Conservation (phyloP, 1,140 invertebrate genomes). For the Aricia agestis region DNA sequence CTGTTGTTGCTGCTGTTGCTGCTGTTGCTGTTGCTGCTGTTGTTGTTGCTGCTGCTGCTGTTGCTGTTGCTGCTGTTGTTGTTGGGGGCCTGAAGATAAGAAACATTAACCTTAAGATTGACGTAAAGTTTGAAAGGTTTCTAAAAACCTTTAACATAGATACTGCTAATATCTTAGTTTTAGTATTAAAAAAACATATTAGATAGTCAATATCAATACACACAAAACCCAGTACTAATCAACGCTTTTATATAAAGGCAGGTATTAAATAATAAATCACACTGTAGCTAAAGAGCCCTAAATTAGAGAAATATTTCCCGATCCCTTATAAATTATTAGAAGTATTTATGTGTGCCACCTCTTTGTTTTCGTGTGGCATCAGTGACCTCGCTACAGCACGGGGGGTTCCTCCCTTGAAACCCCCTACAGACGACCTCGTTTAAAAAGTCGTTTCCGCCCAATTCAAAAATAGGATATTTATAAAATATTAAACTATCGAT, state of each 20-base stretch:
- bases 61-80: constrained; percentile 67
- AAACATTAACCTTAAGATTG: too few species aligned
- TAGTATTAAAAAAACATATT: neutral
- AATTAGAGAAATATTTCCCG: neutral
- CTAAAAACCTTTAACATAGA: too few species aligned
- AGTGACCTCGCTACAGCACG: neutral
- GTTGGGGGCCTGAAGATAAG: constrained; percentile 48
- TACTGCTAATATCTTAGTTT: neutral
- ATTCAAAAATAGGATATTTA: neutral
- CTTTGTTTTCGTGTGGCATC: neutral
- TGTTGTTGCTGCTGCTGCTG: constrained; percentile 42
- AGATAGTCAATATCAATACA: neutral
- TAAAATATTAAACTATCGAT: neutral
- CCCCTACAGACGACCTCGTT: neutral
- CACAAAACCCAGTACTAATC: neutral
- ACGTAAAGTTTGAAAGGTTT: too few species aligned
- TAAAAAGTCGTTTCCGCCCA: neutral
- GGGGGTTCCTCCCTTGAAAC: neutral
- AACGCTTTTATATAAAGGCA: neutral
- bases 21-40: constrained; percentile 60
- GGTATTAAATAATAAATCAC: neutral
- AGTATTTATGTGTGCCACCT: neutral
- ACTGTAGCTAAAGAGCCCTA: neutral
- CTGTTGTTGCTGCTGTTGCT: constrained; percentile 46
- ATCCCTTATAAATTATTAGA: neutral